phyloP scores from a whole-genome alignment of 92 coral and sea anemone species.

The Heteractis magnifica region DNA sequence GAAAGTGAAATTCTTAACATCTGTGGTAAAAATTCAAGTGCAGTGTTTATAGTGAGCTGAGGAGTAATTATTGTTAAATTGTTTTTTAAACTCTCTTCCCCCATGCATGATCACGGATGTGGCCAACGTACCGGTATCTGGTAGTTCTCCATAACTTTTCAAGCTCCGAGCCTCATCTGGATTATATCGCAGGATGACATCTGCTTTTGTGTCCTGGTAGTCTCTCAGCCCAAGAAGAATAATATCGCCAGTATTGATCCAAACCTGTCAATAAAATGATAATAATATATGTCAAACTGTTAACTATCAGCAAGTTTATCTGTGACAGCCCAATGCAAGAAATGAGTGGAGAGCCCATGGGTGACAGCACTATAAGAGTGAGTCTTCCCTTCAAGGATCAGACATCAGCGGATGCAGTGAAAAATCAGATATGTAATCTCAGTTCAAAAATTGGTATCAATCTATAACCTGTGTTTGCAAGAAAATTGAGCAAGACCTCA shows the following conservation, averaged over 20 bases:
- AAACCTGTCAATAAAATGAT: constrained; percentile 47
- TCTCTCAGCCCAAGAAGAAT: constrained; percentile 95
- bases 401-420: no score
- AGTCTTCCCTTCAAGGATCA: no score
- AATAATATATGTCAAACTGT: neutral
- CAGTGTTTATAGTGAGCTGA: no score
- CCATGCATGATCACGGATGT: neutral
- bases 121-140: constrained; percentile 59
- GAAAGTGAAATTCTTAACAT: no score
- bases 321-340: neutral
- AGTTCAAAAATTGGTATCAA: no score
- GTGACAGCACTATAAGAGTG: no score
- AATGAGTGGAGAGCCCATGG: neutral
- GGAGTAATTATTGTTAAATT: neutral
- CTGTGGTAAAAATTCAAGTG: no score
- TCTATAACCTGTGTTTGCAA: no score
- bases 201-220: constrained; percentile 94
- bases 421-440: no score
- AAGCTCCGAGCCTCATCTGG: constrained; percentile 94
- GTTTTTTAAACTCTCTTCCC: neutral
- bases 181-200: constrained; percentile 92
- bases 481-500: no score
- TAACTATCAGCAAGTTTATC: neutral
- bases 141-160: constrained; percentile 89
- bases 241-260: constrained; percentile 95